Conservation (phyloP, 2,888 invertebrate genomes). For the Amitus sp. region DNA sequence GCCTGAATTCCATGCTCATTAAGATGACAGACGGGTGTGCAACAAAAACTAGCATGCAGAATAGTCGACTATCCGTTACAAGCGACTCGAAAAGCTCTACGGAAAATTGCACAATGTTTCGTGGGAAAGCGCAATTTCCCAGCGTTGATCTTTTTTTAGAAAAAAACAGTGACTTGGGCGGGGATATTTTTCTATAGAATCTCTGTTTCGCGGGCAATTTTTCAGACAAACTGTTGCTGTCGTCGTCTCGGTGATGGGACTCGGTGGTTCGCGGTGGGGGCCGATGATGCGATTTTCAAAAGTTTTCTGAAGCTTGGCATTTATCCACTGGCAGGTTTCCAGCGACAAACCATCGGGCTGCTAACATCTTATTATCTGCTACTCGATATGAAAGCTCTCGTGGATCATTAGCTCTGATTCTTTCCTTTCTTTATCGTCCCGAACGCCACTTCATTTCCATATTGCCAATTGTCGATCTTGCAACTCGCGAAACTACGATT, state of each 20-base stretch:
- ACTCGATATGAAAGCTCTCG: neutral
- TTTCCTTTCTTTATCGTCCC: too few relatives aligned
- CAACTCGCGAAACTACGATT: too few relatives aligned
- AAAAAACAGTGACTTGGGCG: neutral
- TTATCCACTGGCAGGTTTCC: slow-evolving; percentile 29
- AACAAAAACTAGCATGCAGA: slow-evolving; percentile 24
- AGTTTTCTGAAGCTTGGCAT: slow-evolving; percentile 23
- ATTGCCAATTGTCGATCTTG: too few relatives aligned
- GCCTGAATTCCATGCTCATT: slow-evolving; percentile 31
- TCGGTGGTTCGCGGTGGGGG: neutral
- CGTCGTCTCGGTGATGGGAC: neutral
- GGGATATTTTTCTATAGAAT: neutral
- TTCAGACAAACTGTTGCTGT: neutral
- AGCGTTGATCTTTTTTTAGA: neutral
- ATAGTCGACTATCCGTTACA: slow-evolving; percentile 28
- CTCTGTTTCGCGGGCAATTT: neutral
- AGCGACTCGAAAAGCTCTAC: slow-evolving; percentile 8
- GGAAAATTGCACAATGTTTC: neutral
- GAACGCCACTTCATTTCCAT: too few relatives aligned
- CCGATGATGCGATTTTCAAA: slow-evolving; percentile 10
- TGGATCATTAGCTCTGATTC: slow-evolving; percentile 15
- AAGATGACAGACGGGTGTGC: slow-evolving; percentile 18
- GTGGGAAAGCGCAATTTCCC: neutral
- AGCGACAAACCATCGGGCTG: slow-evolving; percentile 18
- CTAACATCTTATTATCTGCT: slow-evolving; percentile 23